Percentiles rank a stretch among this genome's conserved stretches.
phyloP scores from a whole-genome alignment of 2,888 invertebrate species.

The Cenopis cana region DNA sequence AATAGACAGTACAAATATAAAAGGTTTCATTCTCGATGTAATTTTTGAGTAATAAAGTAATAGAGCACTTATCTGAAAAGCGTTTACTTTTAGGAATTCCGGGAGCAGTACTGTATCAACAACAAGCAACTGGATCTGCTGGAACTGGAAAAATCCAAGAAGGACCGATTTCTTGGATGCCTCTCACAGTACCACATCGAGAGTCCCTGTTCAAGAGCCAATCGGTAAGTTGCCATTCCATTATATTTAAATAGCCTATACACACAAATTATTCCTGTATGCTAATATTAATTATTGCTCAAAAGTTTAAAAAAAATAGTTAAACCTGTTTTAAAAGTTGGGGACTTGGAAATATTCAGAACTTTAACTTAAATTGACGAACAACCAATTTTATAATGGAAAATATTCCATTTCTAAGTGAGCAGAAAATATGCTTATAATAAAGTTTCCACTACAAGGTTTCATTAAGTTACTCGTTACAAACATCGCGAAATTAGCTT shows the following conservation, averaged over 20 bases:
- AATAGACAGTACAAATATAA: too few species aligned
- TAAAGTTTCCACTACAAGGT: background rate
- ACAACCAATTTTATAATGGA: background rate
- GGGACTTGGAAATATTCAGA: background rate
- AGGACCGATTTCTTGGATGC: conserved; percentile 93
- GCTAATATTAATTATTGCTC: background rate
- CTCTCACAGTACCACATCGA: conserved; percentile 89
- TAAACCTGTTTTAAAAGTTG: background rate
- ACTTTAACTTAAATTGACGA: background rate
- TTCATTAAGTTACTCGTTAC: background rate
- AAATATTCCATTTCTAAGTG: background rate
- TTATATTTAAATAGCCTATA: background rate
- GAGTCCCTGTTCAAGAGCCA: conserved; percentile 88
- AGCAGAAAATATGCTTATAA: background rate
- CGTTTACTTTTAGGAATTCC: conserved; percentile 87
- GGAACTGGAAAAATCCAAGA: conserved; percentile 86
- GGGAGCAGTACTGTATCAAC: conserved; percentile 97
- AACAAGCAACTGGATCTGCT: conserved; percentile 94
- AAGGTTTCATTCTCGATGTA: too few species aligned
- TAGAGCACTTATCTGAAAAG: background rate
- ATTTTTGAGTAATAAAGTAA: background rate
- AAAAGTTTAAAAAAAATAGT: too few species aligned
- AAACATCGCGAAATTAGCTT: background rate
- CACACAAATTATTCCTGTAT: background rate
- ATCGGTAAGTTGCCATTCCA: conserved; percentile 65